Base-by-base conservation (phyloP, 2,888 invertebrate genomes). In the Mechanitis messenoides region DNA sequence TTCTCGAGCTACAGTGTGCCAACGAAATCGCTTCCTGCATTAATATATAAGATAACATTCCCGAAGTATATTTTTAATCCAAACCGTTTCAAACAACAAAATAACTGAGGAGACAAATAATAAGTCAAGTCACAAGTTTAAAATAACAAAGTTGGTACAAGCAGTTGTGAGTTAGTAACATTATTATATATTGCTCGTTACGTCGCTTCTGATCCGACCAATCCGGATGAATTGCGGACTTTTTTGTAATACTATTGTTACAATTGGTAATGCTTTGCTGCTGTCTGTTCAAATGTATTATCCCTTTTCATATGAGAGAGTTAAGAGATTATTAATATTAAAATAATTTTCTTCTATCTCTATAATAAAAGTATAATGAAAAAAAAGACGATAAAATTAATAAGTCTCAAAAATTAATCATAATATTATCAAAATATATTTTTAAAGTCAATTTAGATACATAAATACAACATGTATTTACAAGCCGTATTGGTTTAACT, bases 111-210 rank as follows among this genome's bases (percentile, higher is more conserved):
- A 54, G 59, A 45, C 61, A 58, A 56, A 46, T 12, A 50, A 50
- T 50, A 50, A 50, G 55, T 61, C 61, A 71, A 28, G 55, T 62
- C 59, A 71, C 67, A 70, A 79, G 76, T 77, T 77, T 72, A 72
- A 72, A 72, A 73, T 81, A 82, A 81, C 78, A 71, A 77, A 77
- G 79, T 83, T 80, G 75, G 71, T 72, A 70, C 76, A 76, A 75
- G 79, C 80, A 81, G 78, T 58, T 60, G 74, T 77, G 72, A 65
- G 75, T 66, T 71, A 66, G 68, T 79, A 78, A 80, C 75, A 62
- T 74, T 73, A 77, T 81, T 79, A 78, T 56, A 28, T 53, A 54
- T 60, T 47, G 42, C 62, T 64, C 66, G 66, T 66, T 64, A 66
- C 50, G 60, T 47, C 62, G 60, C 60, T 64, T 62, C 60, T 60